phyloP scores from a whole-genome alignment of 2,113 vertebrate genomes.

The Nanorana parkeri region DNA sequence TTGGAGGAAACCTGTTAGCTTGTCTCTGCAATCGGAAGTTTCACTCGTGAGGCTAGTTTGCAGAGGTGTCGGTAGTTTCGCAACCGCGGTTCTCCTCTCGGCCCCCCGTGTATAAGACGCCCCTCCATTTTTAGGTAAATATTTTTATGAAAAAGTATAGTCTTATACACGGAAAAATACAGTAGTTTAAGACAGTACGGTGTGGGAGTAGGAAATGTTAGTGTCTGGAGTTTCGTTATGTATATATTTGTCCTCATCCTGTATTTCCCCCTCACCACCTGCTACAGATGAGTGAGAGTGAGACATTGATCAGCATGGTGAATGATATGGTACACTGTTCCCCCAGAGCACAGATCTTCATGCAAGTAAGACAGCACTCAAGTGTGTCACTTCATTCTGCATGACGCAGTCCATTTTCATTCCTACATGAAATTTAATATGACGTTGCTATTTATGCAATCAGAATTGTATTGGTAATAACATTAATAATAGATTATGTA shows the following conservation, averaged over 20 bases:
- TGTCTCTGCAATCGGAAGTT: too few relatives aligned
- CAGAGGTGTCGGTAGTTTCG: too few relatives aligned
- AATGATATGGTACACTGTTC: slow-evolving; percentile 86
- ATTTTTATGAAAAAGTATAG: too few relatives aligned
- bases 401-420: slow-evolving; percentile 57
- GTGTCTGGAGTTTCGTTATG: neutral
- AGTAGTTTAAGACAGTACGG: neutral
- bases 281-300: slow-evolving; percentile 85
- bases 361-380: slow-evolving; percentile 84
- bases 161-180: too few relatives aligned
- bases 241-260: slow-evolving; percentile 12
- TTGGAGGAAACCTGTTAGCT: too few relatives aligned
- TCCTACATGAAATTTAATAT: neutral
- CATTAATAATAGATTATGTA: too few relatives aligned
- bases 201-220: neutral
- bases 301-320: slow-evolving; percentile 86
- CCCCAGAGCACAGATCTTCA: slow-evolving; percentile 85
- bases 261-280: slow-evolving; percentile 74
- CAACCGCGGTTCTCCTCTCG: too few relatives aligned
- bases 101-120: too few relatives aligned
- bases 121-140: too few relatives aligned
- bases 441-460: neutral
- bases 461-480: neutral
- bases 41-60: too few relatives aligned
- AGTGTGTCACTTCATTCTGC: slow-evolving; percentile 66